Conservation (phyloP, 2,113 vertebrate species). For the Rattus rattus region DNA sequence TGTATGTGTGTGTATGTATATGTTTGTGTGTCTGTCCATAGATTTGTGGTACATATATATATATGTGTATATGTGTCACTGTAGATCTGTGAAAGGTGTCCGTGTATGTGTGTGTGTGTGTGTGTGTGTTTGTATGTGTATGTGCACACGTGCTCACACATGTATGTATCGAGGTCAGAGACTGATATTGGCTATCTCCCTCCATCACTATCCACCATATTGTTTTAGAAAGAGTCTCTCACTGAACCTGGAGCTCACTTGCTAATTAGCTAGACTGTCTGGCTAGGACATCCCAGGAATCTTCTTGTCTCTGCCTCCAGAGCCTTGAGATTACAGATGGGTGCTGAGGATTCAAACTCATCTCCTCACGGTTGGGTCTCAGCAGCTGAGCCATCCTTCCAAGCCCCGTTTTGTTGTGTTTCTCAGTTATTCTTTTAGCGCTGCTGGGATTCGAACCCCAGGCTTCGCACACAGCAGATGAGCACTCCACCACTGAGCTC, state of each 20-base stretch:
- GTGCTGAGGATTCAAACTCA: neutral
- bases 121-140: no score
- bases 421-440: neutral
- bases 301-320: neutral
- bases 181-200: neutral
- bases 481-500: neutral
- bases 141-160: fast-evolving
- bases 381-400: neutral
- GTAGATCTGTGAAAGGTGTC: no score
- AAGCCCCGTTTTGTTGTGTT: neutral
- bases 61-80: no score
- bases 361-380: no score
- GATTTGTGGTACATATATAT: no score
- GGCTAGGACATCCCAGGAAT: neutral
- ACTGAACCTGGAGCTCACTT: neutral
- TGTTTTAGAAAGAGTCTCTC: neutral
- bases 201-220: neutral
- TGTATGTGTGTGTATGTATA: no score
- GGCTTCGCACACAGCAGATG: neutral
- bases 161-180: neutral
- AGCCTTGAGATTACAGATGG: neutral
- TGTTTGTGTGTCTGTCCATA: no score
- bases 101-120: no score
- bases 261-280: neutral
- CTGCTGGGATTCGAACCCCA: neutral